A percentile compares a stretch with the other conserved stretches of the same genome.
Conservation (phyloP, 1,140 invertebrate genomes). For the Chrysomallon squamiferum region DNA sequence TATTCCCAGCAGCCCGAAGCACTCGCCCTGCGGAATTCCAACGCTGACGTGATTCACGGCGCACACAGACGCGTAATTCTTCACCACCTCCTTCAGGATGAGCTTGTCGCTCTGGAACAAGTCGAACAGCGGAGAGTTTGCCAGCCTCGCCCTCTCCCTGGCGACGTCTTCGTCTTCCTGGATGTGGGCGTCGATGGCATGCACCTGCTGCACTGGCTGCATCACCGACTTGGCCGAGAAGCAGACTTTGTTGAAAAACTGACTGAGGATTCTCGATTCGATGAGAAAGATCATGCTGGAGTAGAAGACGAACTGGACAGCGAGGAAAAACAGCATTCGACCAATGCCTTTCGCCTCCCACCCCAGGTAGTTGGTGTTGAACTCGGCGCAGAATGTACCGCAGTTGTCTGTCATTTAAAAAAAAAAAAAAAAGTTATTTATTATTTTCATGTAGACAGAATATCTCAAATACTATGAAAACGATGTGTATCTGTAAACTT, state of each 20-base stretch:
- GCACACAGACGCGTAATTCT: slow-evolving; percentile 65
- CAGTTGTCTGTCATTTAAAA: slow-evolving; percentile 6
- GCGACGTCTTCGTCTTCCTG: slow-evolving; percentile 13
- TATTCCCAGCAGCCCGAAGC: slow-evolving; percentile 87
- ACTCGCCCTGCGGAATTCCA: slow-evolving; percentile 70
- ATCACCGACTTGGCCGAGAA: neutral
- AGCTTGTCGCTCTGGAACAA: slow-evolving; percentile 23
- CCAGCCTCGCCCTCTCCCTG: slow-evolving; percentile 1
- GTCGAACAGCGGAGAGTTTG: neutral
- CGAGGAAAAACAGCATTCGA: slow-evolving; percentile 66
- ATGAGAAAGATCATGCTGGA: slow-evolving; percentile 65
- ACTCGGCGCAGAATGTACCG: slow-evolving; percentile 39
- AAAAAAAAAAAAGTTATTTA: too few relatives aligned
- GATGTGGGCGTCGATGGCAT: neutral
- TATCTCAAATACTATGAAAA: too few relatives aligned
- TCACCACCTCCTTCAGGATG: slow-evolving; percentile 64
- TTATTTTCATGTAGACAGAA: too few relatives aligned
- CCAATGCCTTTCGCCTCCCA: slow-evolving; percentile 67
- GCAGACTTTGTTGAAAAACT: slow-evolving; percentile 22
- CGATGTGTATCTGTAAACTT: too few relatives aligned
- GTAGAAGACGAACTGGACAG: slow-evolving; percentile 66
- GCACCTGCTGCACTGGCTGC: neutral
- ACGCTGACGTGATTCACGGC: slow-evolving; percentile 70
- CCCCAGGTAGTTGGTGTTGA: slow-evolving; percentile 62
- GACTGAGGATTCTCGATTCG: slow-evolving; percentile 58